A percentile compares a stretch with the other conserved stretches of the same genome.
These are phyloP conservation scores for Xestia xanthographa DNA, from an alignment of 2,888 invertebrate species.

Conservation along the genomic window DNA sequence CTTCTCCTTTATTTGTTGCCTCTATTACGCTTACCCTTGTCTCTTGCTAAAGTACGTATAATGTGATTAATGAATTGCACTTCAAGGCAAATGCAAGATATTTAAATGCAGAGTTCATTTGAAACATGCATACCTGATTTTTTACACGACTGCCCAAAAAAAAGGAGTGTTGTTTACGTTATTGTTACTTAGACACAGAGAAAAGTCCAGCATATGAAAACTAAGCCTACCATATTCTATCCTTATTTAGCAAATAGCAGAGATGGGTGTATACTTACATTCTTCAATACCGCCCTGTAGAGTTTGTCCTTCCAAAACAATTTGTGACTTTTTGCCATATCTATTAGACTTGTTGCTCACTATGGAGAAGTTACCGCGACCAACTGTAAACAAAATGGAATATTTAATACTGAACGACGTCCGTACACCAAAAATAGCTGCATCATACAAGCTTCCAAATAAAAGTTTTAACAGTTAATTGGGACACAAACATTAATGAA, in stretches of 20 bases:
- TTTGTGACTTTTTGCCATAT: slow-evolving; percentile 94
- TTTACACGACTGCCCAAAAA: too few relatives aligned
- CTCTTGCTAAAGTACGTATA: too few relatives aligned
- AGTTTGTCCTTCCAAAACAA: slow-evolving; percentile 85
- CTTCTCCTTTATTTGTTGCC: too few relatives aligned
- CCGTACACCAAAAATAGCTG: slow-evolving; percentile 4
- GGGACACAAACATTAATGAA: slow-evolving; percentile 27
- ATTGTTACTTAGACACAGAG: background rate
- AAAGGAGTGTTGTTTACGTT: too few relatives aligned
- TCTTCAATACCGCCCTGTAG: slow-evolving; percentile 85
- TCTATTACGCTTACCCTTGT: too few relatives aligned
- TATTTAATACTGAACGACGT: background rate
- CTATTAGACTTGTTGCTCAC: slow-evolving; percentile 96
- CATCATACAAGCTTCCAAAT: background rate
- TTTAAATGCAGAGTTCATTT: background rate
- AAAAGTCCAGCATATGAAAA: background rate
- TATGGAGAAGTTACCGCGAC: slow-evolving; percentile 96
- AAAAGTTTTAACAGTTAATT: slow-evolving; percentile 29
- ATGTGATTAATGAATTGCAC: background rate
- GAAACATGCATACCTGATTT: background rate
- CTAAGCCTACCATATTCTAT: background rate
- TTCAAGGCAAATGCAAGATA: background rate
- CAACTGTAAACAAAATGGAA: slow-evolving; percentile 90
- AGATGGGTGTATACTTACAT: slow-evolving; percentile 72
- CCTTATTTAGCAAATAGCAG: background rate